Conservation (phyloP, 2,113 vertebrate genomes). For the Scophthalmus maximus region DNA sequence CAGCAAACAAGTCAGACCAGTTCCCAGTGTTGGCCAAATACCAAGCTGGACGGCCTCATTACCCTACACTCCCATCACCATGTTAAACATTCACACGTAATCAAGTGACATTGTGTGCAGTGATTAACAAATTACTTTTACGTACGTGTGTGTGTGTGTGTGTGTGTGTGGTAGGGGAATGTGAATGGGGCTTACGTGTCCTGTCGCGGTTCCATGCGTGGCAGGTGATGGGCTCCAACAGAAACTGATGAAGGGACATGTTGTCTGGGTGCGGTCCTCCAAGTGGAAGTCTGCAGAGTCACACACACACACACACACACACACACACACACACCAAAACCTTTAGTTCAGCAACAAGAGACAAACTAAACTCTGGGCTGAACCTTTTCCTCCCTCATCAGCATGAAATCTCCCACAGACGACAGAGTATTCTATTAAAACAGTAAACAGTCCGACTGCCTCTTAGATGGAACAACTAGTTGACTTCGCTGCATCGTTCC, state of each 20-base stretch:
- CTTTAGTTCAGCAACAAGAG: slow-evolving; percentile 24
- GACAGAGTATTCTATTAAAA: too few relatives aligned
- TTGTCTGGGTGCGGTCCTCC: slow-evolving; percentile 80
- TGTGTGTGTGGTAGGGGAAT: background rate
- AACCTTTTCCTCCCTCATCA: slow-evolving; percentile 9
- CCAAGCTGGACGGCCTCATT: background rate
- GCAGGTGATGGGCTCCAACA: slow-evolving; percentile 98
- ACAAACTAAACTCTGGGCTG: background rate
- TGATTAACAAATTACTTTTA: too few relatives aligned
- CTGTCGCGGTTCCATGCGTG: slow-evolving; percentile 99
- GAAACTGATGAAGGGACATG: slow-evolving; percentile 99
- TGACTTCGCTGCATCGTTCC: background rate
- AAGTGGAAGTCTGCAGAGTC: slow-evolving; percentile 62
- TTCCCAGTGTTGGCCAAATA: background rate
- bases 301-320: slow-evolving; percentile 2
- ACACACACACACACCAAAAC: slow-evolving; percentile 8
- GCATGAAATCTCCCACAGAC: background rate
- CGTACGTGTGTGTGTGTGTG: too few relatives aligned
- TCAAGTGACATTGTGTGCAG: too few relatives aligned
- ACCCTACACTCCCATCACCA: too few relatives aligned
- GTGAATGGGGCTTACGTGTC: slow-evolving; percentile 86
- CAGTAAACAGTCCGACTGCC: background rate
- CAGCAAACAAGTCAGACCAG: slow-evolving; percentile 38
- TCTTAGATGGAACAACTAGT: background rate
- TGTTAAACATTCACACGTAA: too few relatives aligned